Evolutionary conservation across 2,113 vertebrate genomes (phyloP).

Genomic region (Ameiurus melas): DNA sequence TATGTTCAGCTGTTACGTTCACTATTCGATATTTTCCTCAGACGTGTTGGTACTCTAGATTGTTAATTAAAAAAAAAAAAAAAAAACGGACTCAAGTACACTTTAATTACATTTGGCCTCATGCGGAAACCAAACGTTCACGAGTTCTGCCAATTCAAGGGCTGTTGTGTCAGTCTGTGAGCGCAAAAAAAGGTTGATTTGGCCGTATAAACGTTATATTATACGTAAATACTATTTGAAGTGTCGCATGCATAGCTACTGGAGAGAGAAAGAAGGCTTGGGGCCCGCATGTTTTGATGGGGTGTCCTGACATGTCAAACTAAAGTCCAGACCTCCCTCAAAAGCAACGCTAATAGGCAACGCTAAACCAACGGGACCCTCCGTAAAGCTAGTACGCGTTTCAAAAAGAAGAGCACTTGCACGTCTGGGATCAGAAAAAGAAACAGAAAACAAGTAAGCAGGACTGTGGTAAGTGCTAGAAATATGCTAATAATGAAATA

Average conservation of each 20-base stretch:
- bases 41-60: neutral
- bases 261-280: neutral
- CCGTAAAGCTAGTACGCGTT: neutral
- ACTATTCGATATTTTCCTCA: neutral
- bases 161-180: neutral
- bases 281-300: neutral
- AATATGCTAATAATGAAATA: neutral
- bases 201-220: neutral
- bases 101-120: neutral
- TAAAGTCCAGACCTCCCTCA: neutral
- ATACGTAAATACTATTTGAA: neutral
- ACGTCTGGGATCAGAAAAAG: neutral
- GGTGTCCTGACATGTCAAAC: neutral
- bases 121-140: neutral
- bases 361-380: neutral
- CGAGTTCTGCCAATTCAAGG: neutral
- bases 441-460: neutral
- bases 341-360: neutral
- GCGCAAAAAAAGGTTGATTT: neutral
- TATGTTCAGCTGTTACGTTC: neutral
- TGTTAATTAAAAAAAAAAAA: neutral
- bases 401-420: neutral
- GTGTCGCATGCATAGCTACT: neutral
- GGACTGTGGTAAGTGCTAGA: neutral
- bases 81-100: neutral